A percentile compares a stretch with the other conserved stretches of the same genome.
phyloP scores from a whole-genome alignment of 2,888 invertebrate species.

The Hirudinaria manillensis region DNA sequence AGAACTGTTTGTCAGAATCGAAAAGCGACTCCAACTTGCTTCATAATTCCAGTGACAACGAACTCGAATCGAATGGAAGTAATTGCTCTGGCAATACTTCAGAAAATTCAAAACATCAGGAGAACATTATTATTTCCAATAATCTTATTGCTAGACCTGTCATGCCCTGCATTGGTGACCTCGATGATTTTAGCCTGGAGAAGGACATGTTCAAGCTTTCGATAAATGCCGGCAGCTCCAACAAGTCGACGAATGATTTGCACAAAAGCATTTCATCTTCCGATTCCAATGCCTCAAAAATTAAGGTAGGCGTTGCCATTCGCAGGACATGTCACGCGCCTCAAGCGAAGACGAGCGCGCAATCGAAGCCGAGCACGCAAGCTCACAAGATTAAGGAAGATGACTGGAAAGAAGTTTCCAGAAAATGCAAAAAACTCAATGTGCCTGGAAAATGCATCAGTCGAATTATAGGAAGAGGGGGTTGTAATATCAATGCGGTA shows the following conservation, averaged over 20 bases:
- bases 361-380: neutral
- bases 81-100: neutral
- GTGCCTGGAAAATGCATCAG: constrained; percentile 91
- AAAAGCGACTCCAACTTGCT: neutral
- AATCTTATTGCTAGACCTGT: neutral
- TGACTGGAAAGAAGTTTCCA: constrained; percentile 95
- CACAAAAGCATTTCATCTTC: neutral
- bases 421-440: constrained; percentile 75
- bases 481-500: constrained; percentile 95
- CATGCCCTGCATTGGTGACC: constrained; percentile 49
- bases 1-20: neutral
- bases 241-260: neutral
- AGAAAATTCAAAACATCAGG: neutral
- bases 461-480: constrained; percentile 91
- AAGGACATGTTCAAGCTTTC: neutral
- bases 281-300: neutral
- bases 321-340: neutral
- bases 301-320: neutral
- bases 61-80: neutral
- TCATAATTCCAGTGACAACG: constrained; percentile 2
- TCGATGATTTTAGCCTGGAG: constrained; percentile 50
- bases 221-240: neutral
- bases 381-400: constrained; percentile 50
- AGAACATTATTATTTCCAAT: neutral
- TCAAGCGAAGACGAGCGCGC: neutral